Conservation (phyloP, 2,113 vertebrate genomes). For the Phasianus colchicus region DNA sequence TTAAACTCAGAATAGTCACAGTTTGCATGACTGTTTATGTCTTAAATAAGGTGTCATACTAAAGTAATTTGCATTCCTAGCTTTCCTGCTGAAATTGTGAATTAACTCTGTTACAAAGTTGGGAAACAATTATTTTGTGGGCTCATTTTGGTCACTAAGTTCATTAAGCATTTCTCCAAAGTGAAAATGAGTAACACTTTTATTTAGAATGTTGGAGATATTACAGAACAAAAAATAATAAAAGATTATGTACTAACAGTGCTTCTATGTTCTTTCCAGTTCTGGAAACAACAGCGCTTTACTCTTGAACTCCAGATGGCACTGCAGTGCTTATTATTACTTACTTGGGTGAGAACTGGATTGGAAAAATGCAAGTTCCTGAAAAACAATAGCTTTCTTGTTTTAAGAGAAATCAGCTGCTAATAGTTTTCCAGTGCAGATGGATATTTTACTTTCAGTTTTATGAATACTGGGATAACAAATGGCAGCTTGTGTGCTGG, state of each 20-base stretch:
- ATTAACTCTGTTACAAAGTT: neutral
- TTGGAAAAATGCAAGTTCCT: neutral
- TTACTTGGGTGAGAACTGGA: neutral
- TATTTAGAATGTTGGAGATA: neutral
- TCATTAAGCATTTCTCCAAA: neutral
- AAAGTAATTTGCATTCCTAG: slow-evolving; percentile 4
- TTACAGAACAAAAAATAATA: neutral
- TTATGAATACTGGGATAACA: neutral
- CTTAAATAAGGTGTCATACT: neutral
- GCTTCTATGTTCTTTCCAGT: neutral
- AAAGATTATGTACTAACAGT: accelerated
- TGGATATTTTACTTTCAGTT: slow-evolving; percentile 37
- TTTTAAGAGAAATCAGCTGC: slow-evolving; percentile 9
- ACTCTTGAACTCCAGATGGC: slow-evolving; percentile 34
- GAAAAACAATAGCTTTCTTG: slow-evolving; percentile 42
- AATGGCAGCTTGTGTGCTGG: slow-evolving; percentile 7
- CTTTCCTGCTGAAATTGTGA: neutral
- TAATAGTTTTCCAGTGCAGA: slow-evolving; percentile 38
- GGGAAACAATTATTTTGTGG: neutral
- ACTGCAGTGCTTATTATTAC: neutral
- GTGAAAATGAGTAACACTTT: neutral
- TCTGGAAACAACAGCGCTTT: neutral
- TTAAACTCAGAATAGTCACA: neutral
- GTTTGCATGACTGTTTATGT: neutral
- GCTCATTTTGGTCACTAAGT: neutral